Evolutionary conservation across 2,888 invertebrate genomes (phyloP), one percentile per base, ranked within the genome.

Genomic region (Xestia sexstrigata): DNA sequence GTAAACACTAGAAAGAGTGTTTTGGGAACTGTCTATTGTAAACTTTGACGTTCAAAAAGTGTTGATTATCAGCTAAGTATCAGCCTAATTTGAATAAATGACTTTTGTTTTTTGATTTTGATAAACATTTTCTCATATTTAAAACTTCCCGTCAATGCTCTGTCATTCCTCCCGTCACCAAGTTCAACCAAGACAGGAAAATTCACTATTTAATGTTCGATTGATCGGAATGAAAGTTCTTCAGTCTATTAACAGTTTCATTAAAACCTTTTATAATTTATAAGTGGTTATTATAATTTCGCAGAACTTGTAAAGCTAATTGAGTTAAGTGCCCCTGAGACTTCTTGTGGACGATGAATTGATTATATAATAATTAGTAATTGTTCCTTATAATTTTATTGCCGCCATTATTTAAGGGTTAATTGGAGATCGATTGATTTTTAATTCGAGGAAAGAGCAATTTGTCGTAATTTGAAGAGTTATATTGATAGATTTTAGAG

Each of bases 221-320:
- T 52, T 60, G 42, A 67, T 39, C 26, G 26, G 9, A 60, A 23
- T 30, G 9, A n/a, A 55, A 62, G 9, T 55, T 30, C 30, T 35
- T 76, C 15, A 15, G 17, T 76, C 55, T 68, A 70, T 65, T 47
- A 69, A 65, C 45, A 63, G 26, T 8, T 55, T 42, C 5, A 55
- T 60, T 69, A 49, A 23, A 66, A n/a, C 39, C 39, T 20, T 35
- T 74, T 35, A 60, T 66, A 45, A 71, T 63, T 60, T 62, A 49
- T 30, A 68, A 52, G 26, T 60, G 65, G 9, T 55, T 58, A 70
- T 58, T 49, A 68, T 68, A 71, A 79, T 83, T 80, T 82, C 84
- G 62, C 66, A 76, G 81, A 81, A 84, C 55, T 76, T 76, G 55
- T 76, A 70, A 30, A 52, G n/a, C 23, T 71, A 81, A 81, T 76